Conservation (phyloP, 2,888 invertebrate species). For the Leucophora obtusa region DNA sequence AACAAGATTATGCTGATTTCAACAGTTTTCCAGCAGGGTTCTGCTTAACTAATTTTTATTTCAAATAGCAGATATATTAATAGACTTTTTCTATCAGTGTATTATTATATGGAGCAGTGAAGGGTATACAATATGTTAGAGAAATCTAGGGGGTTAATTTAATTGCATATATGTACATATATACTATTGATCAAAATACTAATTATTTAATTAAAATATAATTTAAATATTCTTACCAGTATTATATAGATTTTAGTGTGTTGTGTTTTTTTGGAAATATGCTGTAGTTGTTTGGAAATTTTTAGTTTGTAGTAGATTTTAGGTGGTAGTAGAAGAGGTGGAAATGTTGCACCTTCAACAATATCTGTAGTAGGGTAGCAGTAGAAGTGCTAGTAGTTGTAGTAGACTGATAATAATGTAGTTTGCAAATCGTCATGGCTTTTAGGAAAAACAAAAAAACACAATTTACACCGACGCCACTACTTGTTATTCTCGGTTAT, state of each 20-base stretch:
- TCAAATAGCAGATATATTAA: too few species aligned
- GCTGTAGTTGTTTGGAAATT: not conserved
- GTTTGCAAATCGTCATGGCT: conserved; percentile 27
- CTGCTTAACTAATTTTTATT: too few species aligned
- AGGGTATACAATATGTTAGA: too few species aligned
- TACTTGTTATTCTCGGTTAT: not conserved
- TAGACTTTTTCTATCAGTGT: too few species aligned
- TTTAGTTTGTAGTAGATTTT: not conserved
- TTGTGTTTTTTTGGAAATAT: not conserved
- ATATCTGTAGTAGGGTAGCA: conserved; percentile 1
- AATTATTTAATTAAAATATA: too few species aligned
- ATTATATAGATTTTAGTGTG: not conserved
- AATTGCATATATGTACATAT: too few species aligned
- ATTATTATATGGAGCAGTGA: too few species aligned
- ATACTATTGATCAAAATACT: too few species aligned
- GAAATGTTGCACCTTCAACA: not conserved
- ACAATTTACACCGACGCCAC: not conserved
- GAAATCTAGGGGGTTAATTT: too few species aligned
- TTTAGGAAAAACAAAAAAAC: not conserved
- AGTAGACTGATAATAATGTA: conserved; percentile 26
- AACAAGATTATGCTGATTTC: too few species aligned
- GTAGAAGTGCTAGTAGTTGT: not conserved
- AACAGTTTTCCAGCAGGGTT: too few species aligned
- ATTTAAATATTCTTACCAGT: not conserved
- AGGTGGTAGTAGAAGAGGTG: not conserved